Percentiles rank a stretch among this genome's conserved stretches.
These are phyloP conservation scores for Amblyjoppa proteus DNA, from an alignment of 2,888 invertebrate genomes.

Conservation along the genomic window DNA sequence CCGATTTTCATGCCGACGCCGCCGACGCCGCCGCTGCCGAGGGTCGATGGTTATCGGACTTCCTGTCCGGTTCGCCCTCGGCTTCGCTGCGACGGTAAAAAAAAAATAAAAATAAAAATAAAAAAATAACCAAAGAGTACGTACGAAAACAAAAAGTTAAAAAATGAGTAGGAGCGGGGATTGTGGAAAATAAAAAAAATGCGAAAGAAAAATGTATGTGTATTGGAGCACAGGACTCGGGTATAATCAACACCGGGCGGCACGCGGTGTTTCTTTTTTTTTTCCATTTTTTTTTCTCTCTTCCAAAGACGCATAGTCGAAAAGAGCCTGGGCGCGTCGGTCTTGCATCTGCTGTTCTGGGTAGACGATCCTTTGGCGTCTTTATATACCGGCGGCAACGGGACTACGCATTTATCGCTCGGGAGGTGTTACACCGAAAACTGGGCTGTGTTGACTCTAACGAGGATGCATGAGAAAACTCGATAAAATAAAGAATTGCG, in stretches of 20 bases:
- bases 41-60: conserved; percentile 71
- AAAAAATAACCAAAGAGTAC: conserved; percentile 14
- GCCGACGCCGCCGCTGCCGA: conserved; percentile 65
- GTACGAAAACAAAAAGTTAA: conserved; percentile 21
- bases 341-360: conserved; percentile 59
- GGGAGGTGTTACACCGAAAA: conserved; percentile 5
- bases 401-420: conserved; percentile 19
- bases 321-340: conserved; percentile 29
- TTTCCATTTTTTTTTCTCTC: conserved; percentile 6
- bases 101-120: conserved; percentile 46
- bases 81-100: conserved; percentile 45
- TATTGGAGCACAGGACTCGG: conserved; percentile 44
- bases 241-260: conserved; percentile 63
- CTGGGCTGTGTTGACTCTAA: neutral
- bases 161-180: conserved; percentile 45
- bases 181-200: conserved; percentile 44
- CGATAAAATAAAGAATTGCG: neutral
- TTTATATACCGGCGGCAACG: conserved; percentile 38
- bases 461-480: neutral
- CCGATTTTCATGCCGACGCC: conserved; percentile 78
- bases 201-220: conserved; percentile 24
- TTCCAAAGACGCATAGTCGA: conserved; percentile 60
- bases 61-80: conserved; percentile 69
- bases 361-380: conserved; percentile 55
- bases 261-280: conserved; percentile 52